Percentiles rank a stretch among this genome's conserved stretches.
These are phyloP conservation scores for Silurus meridionalis DNA, from an alignment of 2,113 vertebrate genomes.

Conservation along the genomic window DNA sequence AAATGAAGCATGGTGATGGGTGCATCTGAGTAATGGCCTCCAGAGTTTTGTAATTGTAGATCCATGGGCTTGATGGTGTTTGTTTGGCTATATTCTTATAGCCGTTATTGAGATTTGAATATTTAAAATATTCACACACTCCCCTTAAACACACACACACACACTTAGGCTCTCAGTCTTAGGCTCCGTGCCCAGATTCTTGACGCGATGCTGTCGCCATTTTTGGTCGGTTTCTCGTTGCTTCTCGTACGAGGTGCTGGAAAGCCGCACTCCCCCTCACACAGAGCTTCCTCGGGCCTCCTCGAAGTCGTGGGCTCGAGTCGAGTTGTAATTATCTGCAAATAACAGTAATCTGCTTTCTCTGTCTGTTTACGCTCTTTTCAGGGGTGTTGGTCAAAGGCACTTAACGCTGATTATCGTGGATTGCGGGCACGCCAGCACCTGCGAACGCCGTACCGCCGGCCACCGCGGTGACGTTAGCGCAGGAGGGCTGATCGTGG, in stretches of 20 bases:
- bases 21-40: too few relatives aligned
- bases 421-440: conserved; percentile 13
- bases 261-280: conserved; percentile 23
- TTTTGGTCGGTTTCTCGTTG: conserved; percentile 15
- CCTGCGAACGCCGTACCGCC: conserved; percentile 9
- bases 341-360: conserved; percentile 55
- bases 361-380: conserved; percentile 44
- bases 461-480: conserved; percentile 30
- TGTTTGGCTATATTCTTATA: neutral
- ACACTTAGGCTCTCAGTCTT: neutral
- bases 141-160: neutral
- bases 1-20: too few relatives aligned
- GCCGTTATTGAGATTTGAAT: neutral
- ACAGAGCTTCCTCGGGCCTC: conserved; percentile 5
- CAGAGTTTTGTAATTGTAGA: neutral
- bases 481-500: conserved; percentile 8
- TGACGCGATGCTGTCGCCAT: conserved; percentile 6
- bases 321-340: conserved; percentile 45
- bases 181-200: neutral
- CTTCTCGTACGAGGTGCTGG: neutral
- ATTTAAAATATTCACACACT: neutral
- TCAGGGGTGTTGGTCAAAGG: conserved; percentile 43
- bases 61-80: neutral
- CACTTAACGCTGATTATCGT: conserved; percentile 36
- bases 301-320: conserved; percentile 44